Evolutionary conservation across 2,797 vertebrate genomes (phyloP).

Genomic region (Poecilia wingei): DNA sequence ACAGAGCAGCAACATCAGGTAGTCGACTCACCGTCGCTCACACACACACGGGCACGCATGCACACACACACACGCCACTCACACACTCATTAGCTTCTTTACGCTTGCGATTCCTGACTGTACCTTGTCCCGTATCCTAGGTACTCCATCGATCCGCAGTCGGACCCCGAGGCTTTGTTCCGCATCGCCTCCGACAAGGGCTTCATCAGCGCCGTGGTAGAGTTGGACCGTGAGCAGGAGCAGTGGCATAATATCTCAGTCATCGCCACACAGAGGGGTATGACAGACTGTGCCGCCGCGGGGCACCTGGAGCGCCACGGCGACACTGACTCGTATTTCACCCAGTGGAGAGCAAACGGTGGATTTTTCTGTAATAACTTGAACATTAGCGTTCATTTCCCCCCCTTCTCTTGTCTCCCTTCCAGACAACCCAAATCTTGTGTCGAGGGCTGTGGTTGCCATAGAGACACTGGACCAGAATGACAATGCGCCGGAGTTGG

Average conservation of each 20-base stretch:
- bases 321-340: conserved; percentile 45
- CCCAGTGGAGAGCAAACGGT: conserved; percentile 27
- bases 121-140: conserved; percentile 64
- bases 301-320: conserved; percentile 17
- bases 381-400: conserved; percentile 40
- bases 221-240: conserved; percentile 87
- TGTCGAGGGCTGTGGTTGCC: conserved; percentile 86
- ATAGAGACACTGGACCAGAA: conserved; percentile 92
- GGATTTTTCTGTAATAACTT: conserved; percentile 40
- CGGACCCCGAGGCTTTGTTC: conserved; percentile 88
- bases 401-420: conserved; percentile 30
- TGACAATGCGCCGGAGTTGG: conserved; percentile 90
- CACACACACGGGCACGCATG: conserved; percentile 18
- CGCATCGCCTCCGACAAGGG: conserved; percentile 87
- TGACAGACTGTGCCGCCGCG: conserved; percentile 29
- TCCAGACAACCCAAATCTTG: conserved; percentile 88
- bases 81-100: conserved; percentile 2
- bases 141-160: conserved; percentile 89
- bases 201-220: conserved; percentile 83
- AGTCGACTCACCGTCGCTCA: conserved; percentile 12
- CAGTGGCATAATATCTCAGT: conserved; percentile 91
- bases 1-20: conserved; percentile 86
- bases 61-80: conserved; percentile 7
- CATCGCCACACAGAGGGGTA: conserved; percentile 90
- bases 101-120: not conserved